Conservation (phyloP, 2,113 vertebrate genomes). For the Takifugu flavidus region DNA sequence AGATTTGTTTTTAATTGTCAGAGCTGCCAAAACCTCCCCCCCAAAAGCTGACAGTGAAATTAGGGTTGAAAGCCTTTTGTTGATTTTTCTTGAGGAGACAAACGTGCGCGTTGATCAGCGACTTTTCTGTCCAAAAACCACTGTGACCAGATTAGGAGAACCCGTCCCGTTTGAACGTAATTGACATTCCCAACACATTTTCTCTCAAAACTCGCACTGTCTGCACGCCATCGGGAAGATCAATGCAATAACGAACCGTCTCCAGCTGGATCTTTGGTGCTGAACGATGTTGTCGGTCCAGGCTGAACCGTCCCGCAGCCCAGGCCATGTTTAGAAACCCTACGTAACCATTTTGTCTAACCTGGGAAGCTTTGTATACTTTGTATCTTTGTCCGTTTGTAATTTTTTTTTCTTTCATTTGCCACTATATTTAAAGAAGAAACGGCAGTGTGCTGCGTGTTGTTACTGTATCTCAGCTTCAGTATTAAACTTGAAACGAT, state of each 20-base stretch:
- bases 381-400: slow-evolving; percentile 63
- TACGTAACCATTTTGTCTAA: slow-evolving; percentile 74
- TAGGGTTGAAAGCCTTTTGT: slow-evolving; percentile 50
- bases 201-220: slow-evolving; percentile 44
- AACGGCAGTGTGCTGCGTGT: slow-evolving; percentile 64
- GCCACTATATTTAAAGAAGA: slow-evolving; percentile 62
- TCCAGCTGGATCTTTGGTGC: slow-evolving; percentile 60
- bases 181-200: slow-evolving; percentile 31
- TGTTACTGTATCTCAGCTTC: slow-evolving; percentile 78
- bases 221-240: slow-evolving; percentile 30
- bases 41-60: slow-evolving; percentile 55
- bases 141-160: slow-evolving; percentile 29
- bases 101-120: slow-evolving; percentile 16
- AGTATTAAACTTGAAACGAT: slow-evolving; percentile 80
- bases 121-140: slow-evolving; percentile 24
- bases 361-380: slow-evolving; percentile 76
- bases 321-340: slow-evolving; percentile 71
- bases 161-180: slow-evolving; percentile 7
- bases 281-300: slow-evolving; percentile 51
- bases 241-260: slow-evolving; percentile 35
- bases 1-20: slow-evolving; percentile 57
- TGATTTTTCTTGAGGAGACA: slow-evolving; percentile 36
- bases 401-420: slow-evolving; percentile 64
- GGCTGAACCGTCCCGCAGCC: slow-evolving; percentile 76
- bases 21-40: slow-evolving; percentile 51